These are phyloP conservation scores for Leuciscus waleckii DNA, from an alignment of 2,797 vertebrate genomes.

Conservation along the genomic window DNA sequence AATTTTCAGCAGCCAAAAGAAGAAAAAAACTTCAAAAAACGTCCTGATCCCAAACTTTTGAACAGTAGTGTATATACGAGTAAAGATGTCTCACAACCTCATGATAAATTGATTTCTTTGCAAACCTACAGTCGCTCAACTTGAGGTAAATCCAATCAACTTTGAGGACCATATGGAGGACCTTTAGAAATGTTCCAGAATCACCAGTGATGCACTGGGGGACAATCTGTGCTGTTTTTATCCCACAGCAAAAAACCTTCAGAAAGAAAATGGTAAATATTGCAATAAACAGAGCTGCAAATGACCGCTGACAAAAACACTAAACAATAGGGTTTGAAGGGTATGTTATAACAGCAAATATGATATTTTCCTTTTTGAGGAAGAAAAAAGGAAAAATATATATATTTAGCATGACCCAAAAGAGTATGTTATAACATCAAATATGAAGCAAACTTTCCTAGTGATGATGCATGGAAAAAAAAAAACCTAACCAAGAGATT, in stretches of 20 bases:
- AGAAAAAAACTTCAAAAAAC: background rate
- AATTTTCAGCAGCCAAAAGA: background rate
- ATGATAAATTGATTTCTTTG: background rate
- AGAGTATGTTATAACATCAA: constrained; percentile 17
- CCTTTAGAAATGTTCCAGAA: background rate
- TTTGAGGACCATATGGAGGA: no score
- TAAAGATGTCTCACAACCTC: background rate
- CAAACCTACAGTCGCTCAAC: background rate
- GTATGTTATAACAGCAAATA: constrained; percentile 36
- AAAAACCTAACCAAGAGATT: no score
- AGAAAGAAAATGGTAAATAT: background rate
- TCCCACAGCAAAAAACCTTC: background rate
- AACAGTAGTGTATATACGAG: background rate
- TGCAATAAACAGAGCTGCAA: background rate
- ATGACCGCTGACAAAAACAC: background rate
- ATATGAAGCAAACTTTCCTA: constrained; percentile 7
- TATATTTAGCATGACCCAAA: background rate
- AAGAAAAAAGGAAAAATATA: background rate
- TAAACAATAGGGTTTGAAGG: constrained; percentile 9
- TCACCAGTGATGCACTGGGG: background rate
- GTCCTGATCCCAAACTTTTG: background rate
- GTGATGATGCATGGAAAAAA: background rate
- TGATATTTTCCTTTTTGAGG: background rate
- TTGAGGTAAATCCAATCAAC: background rate
- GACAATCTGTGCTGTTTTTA: background rate